These are phyloP conservation scores for Cylindroiulus punctatus DNA, from an alignment of 2,888 invertebrate genomes.

Conservation along the genomic window DNA sequence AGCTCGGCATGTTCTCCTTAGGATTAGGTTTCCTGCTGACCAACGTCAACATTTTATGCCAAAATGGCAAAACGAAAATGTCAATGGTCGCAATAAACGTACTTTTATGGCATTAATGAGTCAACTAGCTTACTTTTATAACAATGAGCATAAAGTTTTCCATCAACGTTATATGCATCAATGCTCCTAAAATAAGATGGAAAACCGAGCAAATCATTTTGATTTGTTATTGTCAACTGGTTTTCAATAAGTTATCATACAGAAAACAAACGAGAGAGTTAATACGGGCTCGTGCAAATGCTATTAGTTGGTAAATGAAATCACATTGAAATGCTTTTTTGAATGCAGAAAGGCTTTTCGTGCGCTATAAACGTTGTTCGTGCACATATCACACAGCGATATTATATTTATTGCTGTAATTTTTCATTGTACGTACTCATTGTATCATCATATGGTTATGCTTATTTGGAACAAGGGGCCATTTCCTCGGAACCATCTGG, in stretches of 20 bases:
- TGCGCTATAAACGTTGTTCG: neutral
- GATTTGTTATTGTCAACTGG: neutral
- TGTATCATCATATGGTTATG: neutral
- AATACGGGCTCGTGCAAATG: no score
- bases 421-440: no score
- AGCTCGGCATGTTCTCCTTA: neutral
- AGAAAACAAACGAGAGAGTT: neutral
- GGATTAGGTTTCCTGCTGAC: constrained; percentile 34
- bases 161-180: constrained; percentile 7
- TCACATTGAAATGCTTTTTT: no score
- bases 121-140: constrained; percentile 23
- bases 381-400: no score
- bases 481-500: neutral
- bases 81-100: constrained; percentile 34
- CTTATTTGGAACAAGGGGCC: neutral
- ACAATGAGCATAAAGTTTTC: constrained; percentile 17
- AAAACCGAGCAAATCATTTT: neutral
- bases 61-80: constrained; percentile 38
- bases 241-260: neutral
- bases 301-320: no score
- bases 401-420: no score
- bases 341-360: neutral
- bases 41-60: constrained; percentile 28
- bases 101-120: constrained; percentile 30
- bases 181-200: neutral